A percentile compares a stretch with the other conserved stretches of the same genome.
These are phyloP conservation scores for Hydrozoanthus tunicans DNA, from an alignment of 64 coral and sea anemone genomes.

Conservation along the genomic window DNA sequence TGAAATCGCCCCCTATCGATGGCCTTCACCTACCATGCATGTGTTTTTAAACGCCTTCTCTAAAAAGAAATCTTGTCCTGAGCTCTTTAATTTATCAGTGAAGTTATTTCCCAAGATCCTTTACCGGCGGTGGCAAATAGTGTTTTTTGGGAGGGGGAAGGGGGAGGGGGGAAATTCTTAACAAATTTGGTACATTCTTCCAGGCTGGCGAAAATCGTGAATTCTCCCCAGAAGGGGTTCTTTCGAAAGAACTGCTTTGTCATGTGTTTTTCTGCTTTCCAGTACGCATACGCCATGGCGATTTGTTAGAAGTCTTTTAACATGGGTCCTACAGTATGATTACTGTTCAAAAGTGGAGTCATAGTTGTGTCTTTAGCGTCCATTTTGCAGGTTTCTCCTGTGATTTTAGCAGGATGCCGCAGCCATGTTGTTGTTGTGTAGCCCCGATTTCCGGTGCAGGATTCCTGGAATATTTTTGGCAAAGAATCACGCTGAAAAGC, in stretches of 20 bases:
- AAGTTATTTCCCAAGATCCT: no score
- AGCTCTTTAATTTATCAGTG: no score
- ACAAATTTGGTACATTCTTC: slow-evolving; percentile 87
- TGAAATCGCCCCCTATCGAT: no score
- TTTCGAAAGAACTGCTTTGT: slow-evolving; percentile 8
- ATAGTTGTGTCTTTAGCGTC: not conserved
- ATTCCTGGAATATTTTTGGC: no score
- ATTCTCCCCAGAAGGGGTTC: not conserved
- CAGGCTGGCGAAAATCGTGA: slow-evolving; percentile 78
- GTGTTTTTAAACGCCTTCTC: no score
- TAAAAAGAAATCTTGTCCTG: no score
- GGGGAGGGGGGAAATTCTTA: slow-evolving; percentile 49
- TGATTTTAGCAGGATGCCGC: not conserved
- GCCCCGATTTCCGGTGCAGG: no score
- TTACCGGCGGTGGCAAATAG: no score
- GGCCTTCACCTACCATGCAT: no score
- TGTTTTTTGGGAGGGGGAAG: no score
- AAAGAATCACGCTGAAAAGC: no score
- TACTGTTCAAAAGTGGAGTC: slow-evolving; percentile 50
- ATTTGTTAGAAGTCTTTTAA: slow-evolving; percentile 84
- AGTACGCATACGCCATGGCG: slow-evolving; percentile 7
- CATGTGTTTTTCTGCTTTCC: not conserved
- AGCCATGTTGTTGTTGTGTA: slow-evolving; percentile 33
- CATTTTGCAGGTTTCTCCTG: not conserved
- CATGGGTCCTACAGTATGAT: slow-evolving; percentile 80